Evolutionary conservation across 2,888 invertebrate genomes (phyloP), one percentile per base, ranked within the genome.

Genomic region (Monochamus alternatus): DNA sequence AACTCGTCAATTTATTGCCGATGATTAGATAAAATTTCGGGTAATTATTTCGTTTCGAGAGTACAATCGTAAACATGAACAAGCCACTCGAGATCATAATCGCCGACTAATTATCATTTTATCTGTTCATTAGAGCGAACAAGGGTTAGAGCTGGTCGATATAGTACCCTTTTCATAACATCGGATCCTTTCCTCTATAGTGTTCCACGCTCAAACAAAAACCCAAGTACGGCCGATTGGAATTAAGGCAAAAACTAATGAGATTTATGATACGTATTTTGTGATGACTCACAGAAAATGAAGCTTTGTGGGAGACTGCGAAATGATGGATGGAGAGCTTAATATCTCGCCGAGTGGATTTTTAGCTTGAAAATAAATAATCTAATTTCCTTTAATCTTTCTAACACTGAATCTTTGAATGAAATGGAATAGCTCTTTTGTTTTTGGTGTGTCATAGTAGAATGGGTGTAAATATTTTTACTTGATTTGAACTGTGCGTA

Each of bases 81-180:
- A 60, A 77, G 59, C 66, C 72, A 77, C 77, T 77, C 44, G 65
- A 74, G 76, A 76, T 76, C 58, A 71, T 55, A 74, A 77, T 77
- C 74, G 64, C 59, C 66, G 31, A 30, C 67, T 77, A 77, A 77
- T 77, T 63, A 73, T 72, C 75, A 52, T 73, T 77, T 77, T 65
- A 73, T 75, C 76, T 76, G 68, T 75, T 77, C 72, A 73, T 77
- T 75, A 77, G 68, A 63, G 72, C 69, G 66, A 71, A 73, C 63
- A 52, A 64, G 43, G 58, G 38, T 38, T 38, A 38, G 55, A 31
- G 55, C 71, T 4, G 68, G 55, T 66, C 32, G 66, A 66, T 58
- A 44, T 60, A 60, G 60, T 69, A 60, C 69, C 69, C 69, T 69
- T 69, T 69, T 55, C 55, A 55, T 55, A 55, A 55, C 60, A 14